Evolutionary conservation across 2,888 invertebrate genomes (phyloP).

Genomic region (Nomada fucata): DNA sequence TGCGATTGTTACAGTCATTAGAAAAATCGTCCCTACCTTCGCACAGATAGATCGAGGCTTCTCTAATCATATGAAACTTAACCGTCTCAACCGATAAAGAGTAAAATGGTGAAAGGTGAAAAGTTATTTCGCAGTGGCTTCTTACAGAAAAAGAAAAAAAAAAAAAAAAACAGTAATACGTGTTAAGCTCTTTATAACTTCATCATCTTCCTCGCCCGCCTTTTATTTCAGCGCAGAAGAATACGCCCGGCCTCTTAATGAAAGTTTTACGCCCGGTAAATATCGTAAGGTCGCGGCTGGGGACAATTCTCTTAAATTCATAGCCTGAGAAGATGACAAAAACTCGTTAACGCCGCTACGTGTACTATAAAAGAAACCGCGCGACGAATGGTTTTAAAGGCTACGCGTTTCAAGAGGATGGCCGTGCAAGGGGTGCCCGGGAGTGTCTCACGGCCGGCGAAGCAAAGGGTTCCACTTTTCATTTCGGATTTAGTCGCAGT

Average conservation of each 20-base stretch:
- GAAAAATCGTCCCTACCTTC: no score
- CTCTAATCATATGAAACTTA: neutral
- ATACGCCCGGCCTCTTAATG: neutral
- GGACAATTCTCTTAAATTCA: neutral
- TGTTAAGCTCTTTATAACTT: slow-evolving; percentile 3
- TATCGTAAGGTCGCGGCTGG: neutral
- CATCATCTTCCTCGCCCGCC: neutral
- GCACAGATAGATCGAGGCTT: neutral
- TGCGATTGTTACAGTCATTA: no score
- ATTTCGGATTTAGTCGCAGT: slow-evolving; percentile 30
- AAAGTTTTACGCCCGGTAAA: slow-evolving; percentile 1
- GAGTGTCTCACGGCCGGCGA: neutral
- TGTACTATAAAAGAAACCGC: neutral
- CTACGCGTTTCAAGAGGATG: neutral
- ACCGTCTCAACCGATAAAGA: no score
- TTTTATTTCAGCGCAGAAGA: neutral
- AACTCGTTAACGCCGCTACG: neutral
- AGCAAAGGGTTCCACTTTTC: slow-evolving; percentile 32
- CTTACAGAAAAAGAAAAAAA: neutral
- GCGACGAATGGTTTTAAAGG: slow-evolving; percentile 2
- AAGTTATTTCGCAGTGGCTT: neutral
- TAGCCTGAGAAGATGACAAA: neutral
- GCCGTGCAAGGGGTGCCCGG: neutral
- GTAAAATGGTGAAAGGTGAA: neutral
- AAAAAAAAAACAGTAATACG: neutral